Evolutionary conservation across 1,140 invertebrate genomes (phyloP), one percentile per base, ranked within the genome.

Genomic region (Papilio polyxenes): DNA sequence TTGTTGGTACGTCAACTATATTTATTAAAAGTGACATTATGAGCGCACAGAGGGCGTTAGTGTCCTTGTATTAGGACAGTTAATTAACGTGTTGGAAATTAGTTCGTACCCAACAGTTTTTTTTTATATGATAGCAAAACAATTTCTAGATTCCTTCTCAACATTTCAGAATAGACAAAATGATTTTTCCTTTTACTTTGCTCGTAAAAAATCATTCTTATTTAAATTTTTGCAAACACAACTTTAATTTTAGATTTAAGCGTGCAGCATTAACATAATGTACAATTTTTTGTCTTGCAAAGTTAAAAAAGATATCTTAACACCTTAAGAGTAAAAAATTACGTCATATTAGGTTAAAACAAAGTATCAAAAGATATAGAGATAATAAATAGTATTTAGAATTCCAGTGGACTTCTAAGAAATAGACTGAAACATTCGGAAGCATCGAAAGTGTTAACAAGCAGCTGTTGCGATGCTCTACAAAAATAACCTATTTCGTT

Each of bases 401-500:
- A 77, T 23, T 53, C 49, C 40, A 49, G 17, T 51, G 44, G 20
- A 77, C 20, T 77, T 77, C 75, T 37, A 23, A 49, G 75, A 76
- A 77, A 48, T 11, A 51, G 75, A 56, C 49, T n/a, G 75, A 31
- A 11, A 23, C 48, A 77, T 77, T 77, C 75, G 75, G 75, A 77
- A 77, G 48, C 44, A 31, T 48, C 48, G 49, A 77, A 76, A 77
- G 75, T 56, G 75, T 77, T 77, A 51, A 77, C 75, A 77, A 77
- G 75, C 75, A 77, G 75, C 75, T 77, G 75, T 77, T 77, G 10
- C 75, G 44, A n/a, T 77, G 48, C 13, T 31, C 44, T 37, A 53
- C 49, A 77, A 77, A 77, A 77, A 77, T 77, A 77, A 53, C 75
- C 23, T 49, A 23, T 53, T 77, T 77, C 75, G 49, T 77, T 77